phyloP scores from a whole-genome alignment of 1,140 invertebrate species.

The Calliphora vicina region DNA sequence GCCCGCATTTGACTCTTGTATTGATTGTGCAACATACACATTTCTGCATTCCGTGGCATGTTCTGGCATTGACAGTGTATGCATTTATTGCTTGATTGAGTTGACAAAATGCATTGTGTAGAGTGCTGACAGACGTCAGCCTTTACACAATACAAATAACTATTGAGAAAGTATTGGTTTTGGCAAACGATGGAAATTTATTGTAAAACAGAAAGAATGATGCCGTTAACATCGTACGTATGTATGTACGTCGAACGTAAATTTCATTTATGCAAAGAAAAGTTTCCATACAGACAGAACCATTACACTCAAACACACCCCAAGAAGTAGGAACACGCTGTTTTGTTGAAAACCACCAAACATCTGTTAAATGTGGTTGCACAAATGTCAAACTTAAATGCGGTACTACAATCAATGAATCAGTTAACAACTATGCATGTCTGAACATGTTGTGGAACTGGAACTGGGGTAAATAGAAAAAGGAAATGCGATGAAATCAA shows the following conservation, averaged over 20 bases:
- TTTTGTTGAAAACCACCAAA: not conserved
- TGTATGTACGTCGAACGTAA: not conserved
- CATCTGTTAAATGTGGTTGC: constrained; percentile 32
- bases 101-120: constrained; percentile 35
- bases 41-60: not conserved
- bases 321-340: not conserved
- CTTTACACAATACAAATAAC: constrained; percentile 3
- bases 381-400: constrained; percentile 23
- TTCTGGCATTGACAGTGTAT: not conserved
- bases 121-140: constrained; percentile 30
- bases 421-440: not conserved
- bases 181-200: not conserved
- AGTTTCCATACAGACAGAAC: not conserved
- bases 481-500: too few species aligned
- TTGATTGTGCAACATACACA: not conserved
- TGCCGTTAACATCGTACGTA: too few species aligned
- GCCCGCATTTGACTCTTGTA: not conserved
- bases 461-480: too few species aligned
- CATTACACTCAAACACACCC: too few species aligned
- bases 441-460: not conserved
- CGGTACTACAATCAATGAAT: constrained; percentile 31
- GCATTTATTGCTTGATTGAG: constrained; percentile 25
- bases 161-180: not conserved
- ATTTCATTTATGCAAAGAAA: not conserved
- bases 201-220: not conserved